phyloP scores from a whole-genome alignment of 2,888 invertebrate species.

The Sisyra nigra region DNA sequence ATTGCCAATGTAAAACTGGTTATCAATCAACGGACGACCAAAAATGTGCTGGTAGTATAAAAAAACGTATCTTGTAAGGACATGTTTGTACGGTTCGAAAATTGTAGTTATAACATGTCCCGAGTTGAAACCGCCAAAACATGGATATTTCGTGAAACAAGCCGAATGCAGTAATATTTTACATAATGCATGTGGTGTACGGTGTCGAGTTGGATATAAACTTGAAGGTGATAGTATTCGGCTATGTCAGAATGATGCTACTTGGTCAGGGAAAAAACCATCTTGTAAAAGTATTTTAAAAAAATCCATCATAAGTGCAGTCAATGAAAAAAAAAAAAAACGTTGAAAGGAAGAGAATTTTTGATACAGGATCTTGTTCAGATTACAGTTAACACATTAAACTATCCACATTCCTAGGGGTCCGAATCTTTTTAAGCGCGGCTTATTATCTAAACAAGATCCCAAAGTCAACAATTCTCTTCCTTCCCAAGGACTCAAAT shows the following conservation, averaged over 20 bases:
- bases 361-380: too few relatives aligned
- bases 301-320: too few relatives aligned
- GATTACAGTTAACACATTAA: too few relatives aligned
- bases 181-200: slow-evolving; percentile 52
- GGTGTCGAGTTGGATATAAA: slow-evolving; percentile 46
- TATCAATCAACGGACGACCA: slow-evolving; percentile 30
- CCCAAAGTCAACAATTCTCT: too few relatives aligned
- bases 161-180: slow-evolving; percentile 43
- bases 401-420: too few relatives aligned
- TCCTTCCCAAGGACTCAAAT: too few relatives aligned
- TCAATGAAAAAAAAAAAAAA: too few relatives aligned
- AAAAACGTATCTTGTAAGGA: too few relatives aligned
- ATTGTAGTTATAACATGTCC: slow-evolving; percentile 39
- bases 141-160: slow-evolving; percentile 48
- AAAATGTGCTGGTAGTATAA: slow-evolving; percentile 36
- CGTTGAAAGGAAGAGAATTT: too few relatives aligned
- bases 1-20: slow-evolving; percentile 46
- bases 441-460: too few relatives aligned
- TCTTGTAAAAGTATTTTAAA: slow-evolving; percentile 43
- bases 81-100: background rate
- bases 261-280: slow-evolving; percentile 48
- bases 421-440: too few relatives aligned
- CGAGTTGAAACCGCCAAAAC: slow-evolving; percentile 36
- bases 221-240: slow-evolving; percentile 30
- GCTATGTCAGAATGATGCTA: slow-evolving; percentile 43